A percentile compares a stretch with the other conserved stretches of the same genome.
phyloP scores from a whole-genome alignment of 2,113 vertebrate genomes.

The Heterochromis multidens region DNA sequence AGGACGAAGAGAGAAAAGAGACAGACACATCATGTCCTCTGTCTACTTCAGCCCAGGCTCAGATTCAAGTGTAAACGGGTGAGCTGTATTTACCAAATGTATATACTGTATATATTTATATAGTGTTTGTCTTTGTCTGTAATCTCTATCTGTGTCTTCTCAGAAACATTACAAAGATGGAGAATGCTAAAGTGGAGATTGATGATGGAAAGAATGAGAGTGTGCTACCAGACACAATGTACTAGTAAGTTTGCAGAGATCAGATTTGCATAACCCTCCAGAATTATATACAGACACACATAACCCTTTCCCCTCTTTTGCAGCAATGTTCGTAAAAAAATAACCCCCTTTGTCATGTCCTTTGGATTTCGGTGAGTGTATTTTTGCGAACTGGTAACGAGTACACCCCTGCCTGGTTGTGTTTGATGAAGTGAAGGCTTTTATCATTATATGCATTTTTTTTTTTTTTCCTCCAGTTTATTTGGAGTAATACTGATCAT shows the following conservation, averaged over 20 bases:
- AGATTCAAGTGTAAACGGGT: conserved; percentile 76
- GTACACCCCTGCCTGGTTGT: background rate
- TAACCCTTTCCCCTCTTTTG: background rate
- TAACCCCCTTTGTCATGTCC: conserved; percentile 83
- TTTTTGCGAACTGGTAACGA: conserved; percentile 8
- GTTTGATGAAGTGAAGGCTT: background rate
- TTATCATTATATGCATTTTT: background rate
- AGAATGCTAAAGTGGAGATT: conserved; percentile 79
- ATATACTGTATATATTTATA: fast-evolving
- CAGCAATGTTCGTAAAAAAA: conserved; percentile 74
- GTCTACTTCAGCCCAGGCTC: conserved; percentile 77
- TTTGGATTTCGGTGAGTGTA: conserved; percentile 88
- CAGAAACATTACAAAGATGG: conserved; percentile 61
- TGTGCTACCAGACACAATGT: conserved; percentile 68
- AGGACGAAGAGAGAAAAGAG: conserved; percentile 1
- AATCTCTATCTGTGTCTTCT: background rate
- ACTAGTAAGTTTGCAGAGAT: conserved; percentile 72
- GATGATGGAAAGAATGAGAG: conserved; percentile 81
- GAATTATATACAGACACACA: background rate
- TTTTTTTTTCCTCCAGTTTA: conserved; percentile 75
- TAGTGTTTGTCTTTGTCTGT: background rate
- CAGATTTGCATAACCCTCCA: background rate
- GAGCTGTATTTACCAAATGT: conserved; percentile 52
- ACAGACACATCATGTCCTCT: conserved; percentile 72
- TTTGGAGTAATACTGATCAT: conserved; percentile 88